Percentiles rank a stretch among this genome's conserved stretches.
phyloP scores from a whole-genome alignment of 2,113 vertebrate species.

The Callipepla californica region DNA sequence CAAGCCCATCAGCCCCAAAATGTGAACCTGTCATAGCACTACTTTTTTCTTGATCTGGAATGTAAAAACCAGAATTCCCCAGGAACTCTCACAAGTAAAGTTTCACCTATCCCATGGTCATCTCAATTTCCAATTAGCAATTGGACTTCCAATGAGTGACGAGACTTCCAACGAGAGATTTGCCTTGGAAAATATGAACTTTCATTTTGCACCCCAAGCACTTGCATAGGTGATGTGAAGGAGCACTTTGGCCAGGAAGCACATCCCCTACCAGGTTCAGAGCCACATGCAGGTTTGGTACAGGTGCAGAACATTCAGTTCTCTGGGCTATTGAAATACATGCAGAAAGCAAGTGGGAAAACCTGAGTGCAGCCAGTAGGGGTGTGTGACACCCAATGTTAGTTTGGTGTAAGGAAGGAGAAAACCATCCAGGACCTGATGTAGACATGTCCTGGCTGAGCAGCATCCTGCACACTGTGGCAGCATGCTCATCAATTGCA shows the following conservation, averaged over 20 bases:
- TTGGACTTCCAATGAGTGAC: too few species aligned
- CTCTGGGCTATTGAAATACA: background rate
- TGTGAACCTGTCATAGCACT: background rate
- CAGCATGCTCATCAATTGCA: conserved; percentile 16
- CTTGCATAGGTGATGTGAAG: background rate
- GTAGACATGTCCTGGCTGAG: background rate
- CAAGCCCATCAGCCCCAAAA: background rate
- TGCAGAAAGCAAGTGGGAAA: background rate
- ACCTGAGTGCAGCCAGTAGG: background rate
- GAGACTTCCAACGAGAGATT: background rate
- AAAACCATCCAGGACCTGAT: conserved; percentile 10
- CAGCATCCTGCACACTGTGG: background rate
- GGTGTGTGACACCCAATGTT: background rate
- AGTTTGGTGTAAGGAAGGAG: background rate
- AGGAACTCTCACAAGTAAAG: background rate
- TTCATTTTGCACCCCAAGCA: background rate
- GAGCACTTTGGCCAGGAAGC: background rate
- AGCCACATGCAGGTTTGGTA: background rate
- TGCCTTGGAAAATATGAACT: background rate
- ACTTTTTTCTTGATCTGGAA: background rate
- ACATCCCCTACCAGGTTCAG: background rate
- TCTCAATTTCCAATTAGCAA: background rate
- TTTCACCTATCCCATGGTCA: background rate
- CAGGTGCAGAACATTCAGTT: background rate
- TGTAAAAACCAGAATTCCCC: background rate